Evolutionary conservation across 2,888 invertebrate species (phyloP), one percentile per base, ranked within the genome.

Genomic region (Rambutsinella grinnellia): DNA sequence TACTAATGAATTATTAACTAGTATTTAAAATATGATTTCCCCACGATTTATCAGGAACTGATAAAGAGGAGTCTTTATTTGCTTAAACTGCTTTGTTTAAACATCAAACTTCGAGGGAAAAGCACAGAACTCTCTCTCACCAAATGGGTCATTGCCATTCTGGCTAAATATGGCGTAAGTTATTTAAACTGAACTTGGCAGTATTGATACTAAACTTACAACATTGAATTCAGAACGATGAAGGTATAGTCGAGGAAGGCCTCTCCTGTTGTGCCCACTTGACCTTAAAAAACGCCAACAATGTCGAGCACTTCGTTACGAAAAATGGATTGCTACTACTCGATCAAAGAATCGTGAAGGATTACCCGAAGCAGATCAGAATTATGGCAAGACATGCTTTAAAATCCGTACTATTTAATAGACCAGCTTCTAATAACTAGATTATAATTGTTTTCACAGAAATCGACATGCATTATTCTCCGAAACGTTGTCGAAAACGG

Each of bases 221-320:
- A 17, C 1, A 46, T 15, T 1, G 46, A 47, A 53, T 49, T n/a
- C 54, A 83, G 81, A 58, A 60, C 23, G 26, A 62, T 54, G 36
- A 61, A 8, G 79, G 74, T 28, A 44, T 81, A 21, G 27, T 82
- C 2, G 81, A 83, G 60, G 66, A 57, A 2, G 75, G 67, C 36
- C 28, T 80, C 66, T 74, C 78, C n/a, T 81, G 82, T 60, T 62
- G 77, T 28, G 79, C 79, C 2, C 75, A 67, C 58, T 78, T 82
- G 78, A 81, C 80, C 17, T 36, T 79, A 0, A 57, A 66, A 26
- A 74, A 66, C 61, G 61, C 79, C 6, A 79, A 79, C 61, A 76
- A 78, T 10, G 68, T 67, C 1, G 70, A 71, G 23, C 77, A 80
- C 60, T 72, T 83, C 26, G 60, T 82, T 3, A 51, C 44, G 2